Base-by-base conservation (phyloP, 1,140 invertebrate genomes). In the Drosophila paulistorum region DNA sequence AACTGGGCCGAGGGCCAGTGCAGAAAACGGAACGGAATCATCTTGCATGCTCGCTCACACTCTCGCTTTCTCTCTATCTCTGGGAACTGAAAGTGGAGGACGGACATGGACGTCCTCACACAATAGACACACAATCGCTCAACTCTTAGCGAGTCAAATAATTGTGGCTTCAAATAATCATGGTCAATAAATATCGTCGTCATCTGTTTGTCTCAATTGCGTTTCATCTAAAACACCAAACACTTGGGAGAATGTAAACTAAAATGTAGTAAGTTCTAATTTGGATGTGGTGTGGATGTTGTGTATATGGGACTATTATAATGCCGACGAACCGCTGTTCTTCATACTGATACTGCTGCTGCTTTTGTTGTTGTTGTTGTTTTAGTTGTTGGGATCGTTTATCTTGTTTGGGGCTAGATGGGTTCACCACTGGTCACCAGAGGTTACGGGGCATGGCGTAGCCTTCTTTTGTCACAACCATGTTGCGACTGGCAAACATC, bases 221-320 rank as follows among this genome's bases (percentile, higher is more conserved):
- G 81, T 90, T 89, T 91, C 90, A 91, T 91, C 90, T 91, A 90
- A 91, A 91, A 91, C 90, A 91, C 90, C 90, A 91, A 91, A 91
- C 79, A 86, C 79, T 89, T 74, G 86, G 71, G 65, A 90, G 79
- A 86, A 91, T 91, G 80, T 83, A 75, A 90, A 91, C 81, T 89
- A 91, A 91, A 84, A 90, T 86, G 65, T 81, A 90, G 82, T 90
- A 81, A 71, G 71, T 90, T 89, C 78, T 87, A 89, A 90, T 89
- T 87, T 90, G 83, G 77, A 83, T 90, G 76, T 77, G 73, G 65
- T 74, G 81, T 69, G 74, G 77, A 74, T 76, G 70, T 71, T 74
- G 65, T 71, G 78, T 68, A 48, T 77, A 77, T 77, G 72, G 71
- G 77, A 84, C 77, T 78, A 86, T 51, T 51, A 51, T 87, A 71